A percentile compares a stretch with the other conserved stretches of the same genome.
phyloP scores from a whole-genome alignment of 2,797 vertebrate species.

The Peromyscus attwateri region DNA sequence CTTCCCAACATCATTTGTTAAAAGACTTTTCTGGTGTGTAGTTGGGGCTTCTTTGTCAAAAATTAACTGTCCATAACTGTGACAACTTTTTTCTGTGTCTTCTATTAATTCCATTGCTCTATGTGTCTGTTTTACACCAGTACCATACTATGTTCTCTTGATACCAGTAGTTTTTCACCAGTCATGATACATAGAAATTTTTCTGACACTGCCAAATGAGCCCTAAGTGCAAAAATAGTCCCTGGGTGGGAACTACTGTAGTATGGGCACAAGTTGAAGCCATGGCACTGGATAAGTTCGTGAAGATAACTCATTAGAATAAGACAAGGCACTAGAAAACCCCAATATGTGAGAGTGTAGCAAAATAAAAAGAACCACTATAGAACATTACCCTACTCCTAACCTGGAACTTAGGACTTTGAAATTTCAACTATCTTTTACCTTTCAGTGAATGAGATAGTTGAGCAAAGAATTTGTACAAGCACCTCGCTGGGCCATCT shows the following conservation, averaged over 20 bases:
- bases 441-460: not conserved
- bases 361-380: not conserved
- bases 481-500: not conserved
- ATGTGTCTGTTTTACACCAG: not conserved
- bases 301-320: not conserved
- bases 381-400: not conserved
- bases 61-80: not conserved
- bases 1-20: not conserved
- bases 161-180: not conserved
- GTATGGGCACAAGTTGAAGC: slow-evolving; percentile 10
- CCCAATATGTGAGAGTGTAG: not conserved
- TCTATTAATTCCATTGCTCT: not conserved
- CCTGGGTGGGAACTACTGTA: slow-evolving; percentile 19
- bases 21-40: not conserved
- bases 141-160: not conserved
- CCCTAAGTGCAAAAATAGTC: not conserved
- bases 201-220: slow-evolving; percentile 4
- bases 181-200: not conserved
- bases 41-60: not conserved
- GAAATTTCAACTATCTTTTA: slow-evolving; percentile 1
- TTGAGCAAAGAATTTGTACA: slow-evolving; percentile 16
- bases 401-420: not conserved
- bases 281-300: not conserved
- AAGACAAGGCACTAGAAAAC: not conserved
- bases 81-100: not conserved